Base-by-base conservation (phyloP, 2,113 vertebrate genomes). In the Melanerpes formicivorus region DNA sequence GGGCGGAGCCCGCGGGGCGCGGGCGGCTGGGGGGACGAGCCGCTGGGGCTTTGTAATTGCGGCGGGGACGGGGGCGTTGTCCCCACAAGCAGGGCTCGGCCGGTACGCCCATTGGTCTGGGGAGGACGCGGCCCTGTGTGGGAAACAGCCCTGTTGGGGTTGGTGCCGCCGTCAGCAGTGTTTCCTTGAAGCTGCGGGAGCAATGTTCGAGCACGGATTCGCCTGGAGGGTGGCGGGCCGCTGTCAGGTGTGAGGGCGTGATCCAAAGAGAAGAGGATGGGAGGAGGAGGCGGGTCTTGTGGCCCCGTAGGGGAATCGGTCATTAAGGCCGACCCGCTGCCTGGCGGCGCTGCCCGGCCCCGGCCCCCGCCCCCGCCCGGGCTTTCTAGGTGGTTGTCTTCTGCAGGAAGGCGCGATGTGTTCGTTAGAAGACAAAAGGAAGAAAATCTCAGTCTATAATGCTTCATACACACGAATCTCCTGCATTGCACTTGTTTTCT, bases 321-420 rank as follows among this genome's bases (percentile, higher is more conserved):
- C 26, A 6, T 29, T 21, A 14, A 2, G 42, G 18, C 18, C 6
- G 50, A 8, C 3, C 25, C 18, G 30, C 5, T 40, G 73, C 18
- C 62, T 4, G 59, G 13, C 44, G 13, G 86, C 69, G 29, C 27
- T 40, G 79, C 46, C n/a, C 11, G 3, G 3, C 11, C 29, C 10
- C 23, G 30, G 34, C 34, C 46, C n/a, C 11, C 3, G 3, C 11
- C 29, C 10, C 23, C 32, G 34, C 34, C 30, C 17, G 0, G n/a
- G 1, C 6, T 37, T 14, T 1, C 5, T 1, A 2, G 40, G 17
- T 25, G 23, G 62, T 0, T 34, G 65, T 32, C 25, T n/a, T 18
- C 18, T 18, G 44, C 59, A 11, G 23, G 30, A 27, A 32, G 48
- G 17, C 10, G 76, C 50, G 42, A 18, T 4, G 75, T 2, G 40